Conservation (phyloP, 2,888 invertebrate genomes). For the Drymonia ruficornis region DNA sequence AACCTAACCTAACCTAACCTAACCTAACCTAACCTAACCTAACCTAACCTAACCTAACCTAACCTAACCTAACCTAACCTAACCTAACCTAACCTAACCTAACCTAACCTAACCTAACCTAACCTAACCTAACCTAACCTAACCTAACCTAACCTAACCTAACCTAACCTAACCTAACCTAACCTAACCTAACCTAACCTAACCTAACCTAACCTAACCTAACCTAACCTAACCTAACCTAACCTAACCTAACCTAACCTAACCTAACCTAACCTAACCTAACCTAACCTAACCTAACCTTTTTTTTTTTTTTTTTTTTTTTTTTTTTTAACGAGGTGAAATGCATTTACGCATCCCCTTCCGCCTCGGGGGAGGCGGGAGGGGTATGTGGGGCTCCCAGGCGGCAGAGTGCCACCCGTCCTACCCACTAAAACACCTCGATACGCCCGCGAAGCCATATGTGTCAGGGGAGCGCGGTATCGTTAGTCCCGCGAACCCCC, state of each 20-base stretch:
- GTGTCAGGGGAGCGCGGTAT: too few relatives aligned
- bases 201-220: constrained; percentile 14
- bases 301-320: too few relatives aligned
- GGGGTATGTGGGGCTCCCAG: too few relatives aligned
- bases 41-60: constrained; percentile 12
- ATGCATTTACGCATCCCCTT: too few relatives aligned
- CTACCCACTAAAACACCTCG: too few relatives aligned
- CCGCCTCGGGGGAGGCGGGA: too few relatives aligned
- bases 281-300: constrained; percentile 11
- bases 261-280: constrained; percentile 14
- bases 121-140: constrained; percentile 14
- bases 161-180: constrained; percentile 14
- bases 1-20: constrained; percentile 12
- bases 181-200: constrained; percentile 14
- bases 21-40: constrained; percentile 12
- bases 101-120: constrained; percentile 14
- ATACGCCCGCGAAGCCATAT: too few relatives aligned
- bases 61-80: constrained; percentile 12
- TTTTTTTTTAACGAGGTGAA: too few relatives aligned
- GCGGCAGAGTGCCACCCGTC: too few relatives aligned
- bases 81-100: constrained; percentile 13
- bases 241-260: constrained; percentile 14
- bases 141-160: constrained; percentile 14
- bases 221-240: constrained; percentile 14
- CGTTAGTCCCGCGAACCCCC: too few relatives aligned